Percentiles rank a stretch among this genome's conserved stretches.
These are phyloP conservation scores for Callithrix jacchus DNA, from an alignment of 2,113 vertebrate genomes.

Conservation along the genomic window DNA sequence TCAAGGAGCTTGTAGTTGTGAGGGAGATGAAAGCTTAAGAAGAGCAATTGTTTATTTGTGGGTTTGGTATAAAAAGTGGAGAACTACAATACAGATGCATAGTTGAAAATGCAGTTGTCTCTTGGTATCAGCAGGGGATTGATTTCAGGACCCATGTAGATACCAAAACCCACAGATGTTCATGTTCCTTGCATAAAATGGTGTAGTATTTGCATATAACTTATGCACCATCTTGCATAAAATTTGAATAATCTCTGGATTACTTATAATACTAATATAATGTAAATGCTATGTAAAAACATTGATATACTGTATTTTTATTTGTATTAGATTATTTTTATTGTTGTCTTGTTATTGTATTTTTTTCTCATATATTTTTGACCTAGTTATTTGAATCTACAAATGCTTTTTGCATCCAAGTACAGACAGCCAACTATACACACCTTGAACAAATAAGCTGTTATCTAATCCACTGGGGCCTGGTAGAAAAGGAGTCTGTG, in stretches of 20 bases:
- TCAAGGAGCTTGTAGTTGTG: not conserved
- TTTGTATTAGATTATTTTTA: not conserved
- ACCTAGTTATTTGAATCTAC: not conserved
- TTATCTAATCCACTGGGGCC: no score
- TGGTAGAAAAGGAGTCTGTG: not conserved
- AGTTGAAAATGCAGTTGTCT: not conserved
- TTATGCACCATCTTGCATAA: not conserved
- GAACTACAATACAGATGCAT: not conserved
- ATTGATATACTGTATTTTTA: not conserved
- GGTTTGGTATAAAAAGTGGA: not conserved
- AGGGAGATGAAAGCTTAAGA: not conserved
- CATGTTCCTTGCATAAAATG: not conserved
- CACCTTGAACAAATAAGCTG: not conserved
- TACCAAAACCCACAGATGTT: not conserved
- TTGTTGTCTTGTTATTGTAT: not conserved
- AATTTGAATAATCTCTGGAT: not conserved
- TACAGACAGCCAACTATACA: not conserved
- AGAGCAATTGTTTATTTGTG: not conserved
- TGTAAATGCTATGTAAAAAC: not conserved
- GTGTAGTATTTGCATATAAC: not conserved
- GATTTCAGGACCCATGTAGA: not conserved
- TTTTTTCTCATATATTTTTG: not conserved
- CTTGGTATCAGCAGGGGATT: not conserved
- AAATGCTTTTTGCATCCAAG: not conserved
- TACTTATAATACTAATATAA: not conserved